Evolutionary conservation across 2,888 invertebrate genomes (phyloP).

Genomic region (Lymantria monacha): DNA sequence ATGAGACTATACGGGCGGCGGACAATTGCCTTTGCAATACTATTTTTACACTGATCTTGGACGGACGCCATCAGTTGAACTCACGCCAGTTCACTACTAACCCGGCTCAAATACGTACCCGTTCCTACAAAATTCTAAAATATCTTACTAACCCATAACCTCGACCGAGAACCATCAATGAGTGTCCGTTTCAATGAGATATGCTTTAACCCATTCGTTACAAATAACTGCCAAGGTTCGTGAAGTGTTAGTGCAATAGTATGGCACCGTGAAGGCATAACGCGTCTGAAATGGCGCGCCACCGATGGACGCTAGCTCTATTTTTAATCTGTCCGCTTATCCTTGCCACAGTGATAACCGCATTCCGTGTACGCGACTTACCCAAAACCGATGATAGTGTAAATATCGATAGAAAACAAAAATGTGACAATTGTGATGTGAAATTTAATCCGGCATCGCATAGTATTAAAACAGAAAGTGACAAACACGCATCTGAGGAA

Average conservation of each 20-base stretch:
- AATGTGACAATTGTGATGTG: constrained; percentile 72
- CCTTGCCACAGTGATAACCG: constrained; percentile 78
- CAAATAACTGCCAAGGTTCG: constrained; percentile 60
- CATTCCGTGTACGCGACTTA: constrained; percentile 77
- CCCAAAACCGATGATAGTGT: constrained; percentile 58
- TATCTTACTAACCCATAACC: constrained; percentile 49
- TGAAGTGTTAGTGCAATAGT: constrained; percentile 63
- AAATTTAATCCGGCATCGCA: constrained; percentile 55
- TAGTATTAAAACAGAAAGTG: constrained; percentile 68
- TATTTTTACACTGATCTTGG: constrained; percentile 77
- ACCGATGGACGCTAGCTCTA: constrained; percentile 73
- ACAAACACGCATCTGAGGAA: constrained; percentile 53
- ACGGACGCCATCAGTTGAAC: constrained; percentile 77
- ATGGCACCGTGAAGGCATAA: constrained; percentile 74
- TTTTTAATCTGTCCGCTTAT: constrained; percentile 73
- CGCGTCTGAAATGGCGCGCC: constrained; percentile 74
- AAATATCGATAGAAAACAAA: constrained; percentile 48
- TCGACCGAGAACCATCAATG: constrained; percentile 62
- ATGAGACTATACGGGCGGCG: constrained; percentile 55
- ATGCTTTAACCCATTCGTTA: constrained; percentile 41
- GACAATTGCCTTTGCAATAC: constrained; percentile 74
- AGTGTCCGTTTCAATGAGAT: constrained; percentile 55
- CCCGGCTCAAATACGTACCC: constrained; percentile 73
- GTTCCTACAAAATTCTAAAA: constrained; percentile 55
- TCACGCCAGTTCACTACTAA: constrained; percentile 84